Evolutionary conservation across 2,888 invertebrate genomes (phyloP), one percentile per base, ranked within the genome.

Genomic region (Ecliptopera silaceata): DNA sequence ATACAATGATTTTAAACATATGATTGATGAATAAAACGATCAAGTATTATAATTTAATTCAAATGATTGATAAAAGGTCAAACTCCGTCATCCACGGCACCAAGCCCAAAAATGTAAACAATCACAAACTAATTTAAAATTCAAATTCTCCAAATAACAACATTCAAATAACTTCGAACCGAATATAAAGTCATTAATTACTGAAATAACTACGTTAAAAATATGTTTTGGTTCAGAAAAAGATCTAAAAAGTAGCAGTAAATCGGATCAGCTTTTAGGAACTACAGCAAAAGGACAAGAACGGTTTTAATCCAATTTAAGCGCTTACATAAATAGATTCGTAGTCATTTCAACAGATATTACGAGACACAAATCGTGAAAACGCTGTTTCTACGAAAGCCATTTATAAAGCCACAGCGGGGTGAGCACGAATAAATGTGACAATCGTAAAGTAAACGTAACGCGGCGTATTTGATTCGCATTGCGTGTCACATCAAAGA

Each of bases 351-450:
- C 18, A 55, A 41, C 11, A 26, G 38, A 46, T 26, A 59, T 44
- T 47, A 55, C 13, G 42, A 26, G 17, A 43, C 46, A 50, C 53
- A 50, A 59, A 53, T 54, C 47, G 42, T 52, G 43, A 43, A 50
- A 44, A 59, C 42, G 43, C 48, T 22, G 32, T 47, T 45, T 42
- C 43, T 44, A 49, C 44, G 47, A 46, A 59, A 57, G 56, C 41
- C 48, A 50, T 59, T 59, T 57, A 53, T 59, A 53, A 63, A 43
- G 45, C 48, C 47, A n/a, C n/a, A n/a, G n/a, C n/a, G n/a, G n/a
- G n/a, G n/a, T n/a, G n/a, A n/a, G n/a, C n/a, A n/a, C n/a, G n/a
- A n/a, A n/a, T n/a, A n/a, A n/a, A n/a, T n/a, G n/a, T n/a, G n/a
- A n/a, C n/a, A n/a, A n/a, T n/a, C n/a, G n/a, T n/a, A n/a, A n/a